Conservation (phyloP, 2,113 vertebrate genomes). For the Cyprinus carpio region DNA sequence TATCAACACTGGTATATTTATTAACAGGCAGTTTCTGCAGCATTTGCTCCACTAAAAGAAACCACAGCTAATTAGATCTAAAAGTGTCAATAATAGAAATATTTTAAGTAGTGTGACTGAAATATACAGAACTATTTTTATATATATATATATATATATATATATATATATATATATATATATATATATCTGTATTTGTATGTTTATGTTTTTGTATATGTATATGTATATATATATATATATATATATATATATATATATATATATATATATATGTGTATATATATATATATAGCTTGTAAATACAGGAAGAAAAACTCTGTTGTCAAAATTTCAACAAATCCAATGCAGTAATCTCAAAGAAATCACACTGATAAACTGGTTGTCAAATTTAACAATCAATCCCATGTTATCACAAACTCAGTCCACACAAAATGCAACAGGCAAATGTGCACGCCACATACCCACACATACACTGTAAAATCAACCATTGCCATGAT, state of each 20-base stretch:
- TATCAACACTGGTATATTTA: slow-evolving; percentile 5
- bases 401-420: background rate
- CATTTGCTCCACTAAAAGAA: slow-evolving; percentile 33
- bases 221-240: too few relatives aligned
- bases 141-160: too few relatives aligned
- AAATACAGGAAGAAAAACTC: background rate
- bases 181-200: too few relatives aligned
- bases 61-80: background rate
- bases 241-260: too few relatives aligned
- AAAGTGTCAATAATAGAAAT: background rate
- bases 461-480: slow-evolving; percentile 3
- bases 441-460: background rate
- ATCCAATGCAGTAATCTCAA: background rate
- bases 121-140: background rate
- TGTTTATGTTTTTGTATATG: too few relatives aligned
- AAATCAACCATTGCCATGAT: slow-evolving; percentile 25
- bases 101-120: background rate
- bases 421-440: slow-evolving; percentile 9
- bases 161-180: too few relatives aligned
- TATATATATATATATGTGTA: too few relatives aligned
- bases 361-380: background rate
- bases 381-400: background rate
- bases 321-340: background rate
- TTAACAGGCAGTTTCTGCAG: slow-evolving; percentile 26
- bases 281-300: background rate